Base-by-base conservation (phyloP, 2,797 vertebrate genomes). In the Pangasius sanitwongsei region DNA sequence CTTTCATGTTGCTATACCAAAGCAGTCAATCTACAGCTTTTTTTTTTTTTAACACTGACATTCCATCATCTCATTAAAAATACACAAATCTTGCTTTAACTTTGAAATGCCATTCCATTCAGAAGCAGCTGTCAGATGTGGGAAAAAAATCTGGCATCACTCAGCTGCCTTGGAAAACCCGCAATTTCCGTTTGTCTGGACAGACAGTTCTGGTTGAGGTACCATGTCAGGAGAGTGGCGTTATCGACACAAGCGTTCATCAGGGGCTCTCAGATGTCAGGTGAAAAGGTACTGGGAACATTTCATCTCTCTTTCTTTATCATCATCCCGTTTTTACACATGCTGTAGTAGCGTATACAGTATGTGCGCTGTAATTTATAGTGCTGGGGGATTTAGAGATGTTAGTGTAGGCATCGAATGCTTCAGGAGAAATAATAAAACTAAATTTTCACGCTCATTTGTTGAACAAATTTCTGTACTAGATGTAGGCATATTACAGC, bases 61-160 rank as follows among this genome's bases (percentile, higher is more conserved):
- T 75, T 87, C 41, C 28, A 50, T 88, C 67, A 16, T 28, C 34
- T 11, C 41, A 85, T 67, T 63, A 48, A 41, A 83, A 89, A 75
- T 70, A 50, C 55, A 63, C 55, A 86, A 67, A 86, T 57, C 25
- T 50, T 31, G 31, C 44, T 74, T 86, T 53, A 74, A 25, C 84
- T 77, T 61, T 63, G 61, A 41, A 89, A n/a, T 69, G 34, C 37
- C 23, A 11, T 37, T 72, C n/a, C 61, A 67, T 87, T 81, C 86
- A 85, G 72, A 80, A 81, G 63, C 72, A 87, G 89, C 86, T 87
- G 89, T 89, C 89, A 87, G 74, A 87, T 57, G 61, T 61, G 75
- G 57, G 18, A 25, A 41, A 70, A 70, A 74, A 85, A 13, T 44
- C 69, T 37, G 86, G 81, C 82, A 65, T 83, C 67, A 84, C 69